Evolutionary conservation across 1,140 invertebrate species (phyloP), one percentile per base, ranked within the genome.

Genomic region (Gryllus bimaculatus): DNA sequence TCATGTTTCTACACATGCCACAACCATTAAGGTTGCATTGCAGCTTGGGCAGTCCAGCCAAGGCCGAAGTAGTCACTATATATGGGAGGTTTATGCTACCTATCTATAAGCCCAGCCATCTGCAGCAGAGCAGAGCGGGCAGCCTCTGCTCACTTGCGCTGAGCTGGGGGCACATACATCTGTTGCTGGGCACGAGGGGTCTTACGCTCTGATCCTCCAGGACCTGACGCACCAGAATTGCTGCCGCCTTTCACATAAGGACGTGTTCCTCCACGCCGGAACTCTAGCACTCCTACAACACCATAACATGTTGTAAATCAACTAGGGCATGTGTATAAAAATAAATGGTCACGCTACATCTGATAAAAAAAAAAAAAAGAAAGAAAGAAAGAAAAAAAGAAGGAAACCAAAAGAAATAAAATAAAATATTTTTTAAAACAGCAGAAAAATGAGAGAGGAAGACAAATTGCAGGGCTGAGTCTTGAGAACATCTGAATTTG

Each of bases 251-350:
- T 81, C n/a, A 81, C 54, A 66, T 78, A 81, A 10, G 81, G 81
- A n/a, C 80, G 78, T 48, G 81, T 80, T 2, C 80, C 81, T 20
- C 81, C 81, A 20, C 81, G 73, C 21, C 81, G 80, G 54, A 82
- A 82, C 66, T 82, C 81, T 39, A 82, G 73, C 8, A 80, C 78
- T 48, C 80, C 80, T 80, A 75, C n/a, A 21, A 77, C 47, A 78
- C 39, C 15, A 26, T 8, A 26, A 26, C 15, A 8, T 47, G 39
- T 15, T 8, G 13, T 21, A 8, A 8, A 26, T 21, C 21, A 26
- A 39, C 13, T 8, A 7, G 13, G n/a, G 8, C n/a, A 75, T 7
- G 7, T 15, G 0, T 7, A 39, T 10, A 10, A 2, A 20, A 75
- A 18, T 75, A 13, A 8, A 10, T 10, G 10, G 10, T 15, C 12